Conservation (phyloP, 2,113 vertebrate genomes). For the Penelope pileata region DNA sequence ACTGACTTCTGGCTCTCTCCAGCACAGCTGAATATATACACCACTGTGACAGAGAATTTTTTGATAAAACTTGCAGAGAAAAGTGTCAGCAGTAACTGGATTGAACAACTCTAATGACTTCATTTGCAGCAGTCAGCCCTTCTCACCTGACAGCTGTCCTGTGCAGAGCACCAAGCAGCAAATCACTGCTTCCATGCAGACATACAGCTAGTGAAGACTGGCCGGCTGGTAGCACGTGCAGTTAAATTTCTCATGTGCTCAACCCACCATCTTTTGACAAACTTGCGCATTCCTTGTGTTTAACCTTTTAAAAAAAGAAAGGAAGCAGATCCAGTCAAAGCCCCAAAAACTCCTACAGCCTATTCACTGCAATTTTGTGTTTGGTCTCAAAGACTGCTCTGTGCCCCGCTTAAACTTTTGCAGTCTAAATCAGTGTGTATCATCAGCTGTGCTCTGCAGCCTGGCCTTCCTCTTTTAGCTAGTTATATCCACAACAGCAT, state of each 20-base stretch:
- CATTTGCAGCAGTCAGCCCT: not conserved
- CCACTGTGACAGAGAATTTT: not conserved
- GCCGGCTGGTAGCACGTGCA: not conserved
- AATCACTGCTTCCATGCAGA: not conserved
- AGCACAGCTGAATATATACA: not conserved
- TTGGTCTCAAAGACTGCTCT: not conserved
- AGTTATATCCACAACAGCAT: not conserved
- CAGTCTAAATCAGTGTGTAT: not conserved
- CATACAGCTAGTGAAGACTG: not conserved
- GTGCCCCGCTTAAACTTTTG: not conserved
- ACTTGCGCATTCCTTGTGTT: not conserved
- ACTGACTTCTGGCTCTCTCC: not conserved
- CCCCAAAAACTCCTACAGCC: not conserved
- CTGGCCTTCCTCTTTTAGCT: not conserved
- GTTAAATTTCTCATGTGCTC: not conserved
- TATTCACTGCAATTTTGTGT: not conserved
- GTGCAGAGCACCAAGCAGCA: not conserved
- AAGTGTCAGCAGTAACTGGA: not conserved
- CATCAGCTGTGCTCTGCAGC: not conserved
- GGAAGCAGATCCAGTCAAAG: not conserved
- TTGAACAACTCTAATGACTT: conserved; percentile 16
- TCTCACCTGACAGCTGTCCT: not conserved
- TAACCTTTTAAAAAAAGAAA: not conserved
- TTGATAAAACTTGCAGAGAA: conserved; percentile 19
- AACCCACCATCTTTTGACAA: not conserved